Evolutionary conservation across 1,140 invertebrate species (phyloP), one percentile per base, ranked within the genome.

Genomic region (Ceratina calcarata): DNA sequence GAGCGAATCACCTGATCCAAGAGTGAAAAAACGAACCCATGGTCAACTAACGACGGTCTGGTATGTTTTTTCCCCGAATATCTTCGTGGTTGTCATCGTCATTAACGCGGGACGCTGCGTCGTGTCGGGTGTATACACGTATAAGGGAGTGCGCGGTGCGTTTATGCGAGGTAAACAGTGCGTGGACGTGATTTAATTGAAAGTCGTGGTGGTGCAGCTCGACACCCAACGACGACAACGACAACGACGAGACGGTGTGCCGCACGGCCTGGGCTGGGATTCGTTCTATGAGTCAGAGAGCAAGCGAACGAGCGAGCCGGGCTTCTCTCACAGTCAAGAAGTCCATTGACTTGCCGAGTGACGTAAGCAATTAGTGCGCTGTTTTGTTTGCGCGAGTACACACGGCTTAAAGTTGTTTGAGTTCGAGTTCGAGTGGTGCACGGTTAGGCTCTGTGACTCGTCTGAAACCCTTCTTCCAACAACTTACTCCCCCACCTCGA

Each of bases 341-440:
- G 89, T 90, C 89, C 89, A 90, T 90, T 90, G 89, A 90, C 89
- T 90, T 83, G 88, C 84, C 86, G 89, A 92, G 88, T 92, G 91
- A 92, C 90, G 91, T 89, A 91, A 92, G 91, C 90, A 91, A 92
- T 92, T 92, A 92, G 91, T 88, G 89, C 87, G 89, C 89, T 90
- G 90, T 92, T 91, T 92, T 91, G 90, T 91, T 91, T 91, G 90
- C 89, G 87, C 89, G 87, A 84, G 89, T 89, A 87, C 88, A 87
- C 85, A 88, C 82, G 81, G 85, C 83, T 90, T 89, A 86, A 90
- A 89, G 88, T 89, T 90, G 88, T 90, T 90, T 89, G 89, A 89
- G 85, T 87, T 87, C 72, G 86, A 86, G 86, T 88, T 89, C 84
- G 88, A 89, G 87, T 88, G 86, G 81, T 81, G 84, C 85, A 85